phyloP scores from a whole-genome alignment of 1,140 invertebrate genomes.

The Procambarus clarkii region DNA sequence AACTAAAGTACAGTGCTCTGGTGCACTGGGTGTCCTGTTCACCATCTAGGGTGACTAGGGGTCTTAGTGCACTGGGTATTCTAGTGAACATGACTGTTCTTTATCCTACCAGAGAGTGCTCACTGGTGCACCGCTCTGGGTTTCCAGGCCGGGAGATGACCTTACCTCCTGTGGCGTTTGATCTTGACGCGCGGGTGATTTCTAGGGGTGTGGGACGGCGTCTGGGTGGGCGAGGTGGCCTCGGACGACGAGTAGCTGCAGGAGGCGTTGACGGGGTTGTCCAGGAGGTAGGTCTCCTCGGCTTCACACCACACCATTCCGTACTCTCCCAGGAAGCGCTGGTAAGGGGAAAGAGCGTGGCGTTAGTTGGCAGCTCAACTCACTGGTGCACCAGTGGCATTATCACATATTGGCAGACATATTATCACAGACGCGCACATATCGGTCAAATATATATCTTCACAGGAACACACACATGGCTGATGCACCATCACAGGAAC shows the following conservation, averaged over 20 bases:
- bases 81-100: neutral
- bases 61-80: neutral
- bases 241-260: slow-evolving; percentile 64
- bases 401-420: too few species aligned
- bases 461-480: too few species aligned
- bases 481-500: too few species aligned
- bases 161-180: slow-evolving; percentile 62
- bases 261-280: slow-evolving; percentile 61
- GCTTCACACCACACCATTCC: slow-evolving; percentile 71
- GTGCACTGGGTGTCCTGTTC: too few species aligned
- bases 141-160: neutral
- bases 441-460: too few species aligned
- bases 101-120: too few species aligned
- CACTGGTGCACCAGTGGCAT: too few species aligned
- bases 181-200: slow-evolving; percentile 66
- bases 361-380: too few species aligned
- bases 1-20: too few species aligned
- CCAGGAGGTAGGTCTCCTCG: slow-evolving; percentile 66
- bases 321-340: slow-evolving; percentile 70
- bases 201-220: slow-evolving; percentile 64
- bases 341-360: neutral
- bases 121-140: too few species aligned
- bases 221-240: slow-evolving; percentile 61
- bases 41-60: too few species aligned
- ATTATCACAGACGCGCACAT: too few species aligned